Percentiles rank a stretch among this genome's conserved stretches.
phyloP scores from a whole-genome alignment of 2,797 vertebrate genomes.

The Taenioides sp. region DNA sequence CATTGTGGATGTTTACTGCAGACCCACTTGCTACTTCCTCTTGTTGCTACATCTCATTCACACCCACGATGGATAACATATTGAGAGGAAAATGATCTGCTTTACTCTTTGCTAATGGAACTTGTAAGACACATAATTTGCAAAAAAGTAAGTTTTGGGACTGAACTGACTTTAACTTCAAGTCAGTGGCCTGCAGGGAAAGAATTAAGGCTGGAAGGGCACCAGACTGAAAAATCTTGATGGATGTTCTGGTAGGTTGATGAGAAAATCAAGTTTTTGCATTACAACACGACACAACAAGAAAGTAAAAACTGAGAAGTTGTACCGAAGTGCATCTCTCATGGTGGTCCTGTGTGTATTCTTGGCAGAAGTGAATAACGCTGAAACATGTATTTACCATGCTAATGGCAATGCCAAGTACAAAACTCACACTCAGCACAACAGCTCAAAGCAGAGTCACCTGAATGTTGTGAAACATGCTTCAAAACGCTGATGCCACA shows the following conservation, averaged over 20 bases:
- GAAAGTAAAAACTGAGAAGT: too few species aligned
- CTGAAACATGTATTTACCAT: conserved; percentile 42
- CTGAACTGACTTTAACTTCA: background rate
- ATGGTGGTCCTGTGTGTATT: conserved; percentile 19
- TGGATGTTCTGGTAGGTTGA: background rate
- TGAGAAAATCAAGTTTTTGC: background rate
- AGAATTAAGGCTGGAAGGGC: background rate
- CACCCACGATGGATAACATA: background rate
- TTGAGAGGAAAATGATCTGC: background rate
- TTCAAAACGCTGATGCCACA: conserved; percentile 48
- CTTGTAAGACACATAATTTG: background rate
- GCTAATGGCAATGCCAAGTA: conserved; percentile 40
- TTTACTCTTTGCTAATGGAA: background rate
- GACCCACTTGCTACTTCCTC: background rate
- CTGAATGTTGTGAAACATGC: conserved; percentile 26
- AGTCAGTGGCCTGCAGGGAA: background rate
- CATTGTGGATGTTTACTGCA: background rate
- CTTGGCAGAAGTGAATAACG: conserved; percentile 24
- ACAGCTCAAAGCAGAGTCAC: conserved; percentile 38
- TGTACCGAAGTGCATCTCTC: background rate
- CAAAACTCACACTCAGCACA: conserved; percentile 45
- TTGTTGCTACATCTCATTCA: background rate
- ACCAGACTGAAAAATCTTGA: background rate
- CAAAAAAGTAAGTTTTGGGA: background rate
- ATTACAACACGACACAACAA: background rate